These are phyloP conservation scores for Aradus depressus DNA, from an alignment of 2,888 invertebrate species.

Conservation along the genomic window DNA sequence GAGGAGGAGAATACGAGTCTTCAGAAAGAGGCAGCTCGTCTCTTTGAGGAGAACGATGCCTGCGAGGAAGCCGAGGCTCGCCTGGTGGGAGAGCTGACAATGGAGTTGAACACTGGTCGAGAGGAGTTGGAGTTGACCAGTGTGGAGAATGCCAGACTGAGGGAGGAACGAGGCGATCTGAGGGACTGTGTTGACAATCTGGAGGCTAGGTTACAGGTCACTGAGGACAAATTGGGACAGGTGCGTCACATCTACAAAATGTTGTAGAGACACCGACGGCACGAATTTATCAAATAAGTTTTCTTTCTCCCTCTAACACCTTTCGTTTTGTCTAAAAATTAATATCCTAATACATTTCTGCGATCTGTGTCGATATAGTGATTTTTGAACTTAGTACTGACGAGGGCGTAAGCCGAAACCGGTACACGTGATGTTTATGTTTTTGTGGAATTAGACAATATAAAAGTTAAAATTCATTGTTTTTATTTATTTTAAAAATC, in stretches of 20 bases:
- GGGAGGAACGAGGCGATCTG: constrained; percentile 18
- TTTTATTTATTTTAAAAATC: too few species aligned
- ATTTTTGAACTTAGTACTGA: too few species aligned
- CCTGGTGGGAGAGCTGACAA: constrained; percentile 27
- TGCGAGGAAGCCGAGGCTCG: constrained; percentile 68
- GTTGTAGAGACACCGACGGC: too few species aligned
- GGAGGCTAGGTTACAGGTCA: constrained; percentile 18
- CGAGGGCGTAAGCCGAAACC: too few species aligned
- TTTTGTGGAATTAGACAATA: too few species aligned
- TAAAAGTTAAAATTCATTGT: too few species aligned
- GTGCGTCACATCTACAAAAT: background rate
- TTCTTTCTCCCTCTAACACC: background rate
- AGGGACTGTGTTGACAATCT: constrained; percentile 23
- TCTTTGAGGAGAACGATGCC: constrained; percentile 70
- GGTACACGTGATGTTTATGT: too few species aligned
- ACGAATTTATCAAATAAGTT: too few species aligned
- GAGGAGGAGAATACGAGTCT: constrained; percentile 84
- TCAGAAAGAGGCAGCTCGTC: constrained; percentile 65
- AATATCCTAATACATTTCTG: too few species aligned
- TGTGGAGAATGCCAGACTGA: constrained; percentile 19
- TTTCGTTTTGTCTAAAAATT: too few species aligned
- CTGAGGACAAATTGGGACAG: constrained; percentile 20
- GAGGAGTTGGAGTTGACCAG: constrained; percentile 3
- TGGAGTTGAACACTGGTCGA: constrained; percentile 21
- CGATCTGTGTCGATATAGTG: too few species aligned